Conservation (phyloP, 1,140 invertebrate genomes). For the Lysiphlebus fabarum region DNA sequence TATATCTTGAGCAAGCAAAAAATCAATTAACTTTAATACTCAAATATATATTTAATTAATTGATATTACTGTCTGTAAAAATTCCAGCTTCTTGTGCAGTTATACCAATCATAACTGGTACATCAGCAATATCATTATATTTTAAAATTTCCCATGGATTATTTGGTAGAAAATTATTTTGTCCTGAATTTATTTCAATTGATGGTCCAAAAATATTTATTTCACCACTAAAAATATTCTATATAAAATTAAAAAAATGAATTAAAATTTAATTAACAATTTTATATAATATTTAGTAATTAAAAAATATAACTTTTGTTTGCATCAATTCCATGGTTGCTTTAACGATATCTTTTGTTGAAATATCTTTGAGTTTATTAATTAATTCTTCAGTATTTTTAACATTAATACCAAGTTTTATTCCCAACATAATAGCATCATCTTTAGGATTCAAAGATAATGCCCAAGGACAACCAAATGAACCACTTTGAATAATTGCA, state of each 20-base stretch:
- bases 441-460: constrained; percentile 59
- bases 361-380: constrained; percentile 59
- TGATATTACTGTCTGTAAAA: constrained; percentile 36
- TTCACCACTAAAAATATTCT: constrained; percentile 39
- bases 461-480: constrained; percentile 71
- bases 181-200: constrained; percentile 57
- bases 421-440: constrained; percentile 63
- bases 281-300: no score
- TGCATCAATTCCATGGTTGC: constrained; percentile 42
- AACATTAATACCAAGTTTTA: constrained; percentile 57
- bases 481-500: constrained; percentile 73
- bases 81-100: constrained; percentile 58
- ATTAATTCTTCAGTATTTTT: constrained; percentile 58
- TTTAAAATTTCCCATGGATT: constrained; percentile 56
- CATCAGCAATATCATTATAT: constrained; percentile 53
- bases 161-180: constrained; percentile 62
- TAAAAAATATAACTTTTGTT: constrained; percentile 30
- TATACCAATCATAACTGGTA: constrained; percentile 65
- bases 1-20: no score
- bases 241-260: constrained; percentile 6
- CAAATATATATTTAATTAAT: no score
- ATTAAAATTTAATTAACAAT: neutral
- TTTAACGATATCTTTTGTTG: constrained; percentile 59
- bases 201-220: constrained; percentile 62
- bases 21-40: no score